Conservation (phyloP, 2,888 invertebrate species). For the Cosmorhoe ocellata region DNA sequence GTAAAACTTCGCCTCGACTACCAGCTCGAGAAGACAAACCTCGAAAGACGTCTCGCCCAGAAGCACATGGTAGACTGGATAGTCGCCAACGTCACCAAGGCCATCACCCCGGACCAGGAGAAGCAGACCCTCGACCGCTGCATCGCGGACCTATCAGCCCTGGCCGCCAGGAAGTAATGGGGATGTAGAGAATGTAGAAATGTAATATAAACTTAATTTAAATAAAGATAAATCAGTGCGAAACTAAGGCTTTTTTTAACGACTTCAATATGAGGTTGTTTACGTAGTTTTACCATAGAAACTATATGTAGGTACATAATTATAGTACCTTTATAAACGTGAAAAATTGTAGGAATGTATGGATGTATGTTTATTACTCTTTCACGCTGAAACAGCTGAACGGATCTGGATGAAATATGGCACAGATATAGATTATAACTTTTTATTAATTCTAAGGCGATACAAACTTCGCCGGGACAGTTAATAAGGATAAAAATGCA, state of each 20-base stretch:
- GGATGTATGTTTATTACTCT: too few relatives aligned
- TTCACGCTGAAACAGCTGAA: too few relatives aligned
- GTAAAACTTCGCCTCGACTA: constrained; percentile 95
- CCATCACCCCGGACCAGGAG: constrained; percentile 97
- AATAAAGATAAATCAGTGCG: constrained; percentile 43
- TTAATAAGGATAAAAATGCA: too few relatives aligned
- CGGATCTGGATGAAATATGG: too few relatives aligned
- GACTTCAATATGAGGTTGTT: too few relatives aligned
- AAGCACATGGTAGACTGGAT: constrained; percentile 98
- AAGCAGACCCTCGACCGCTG: constrained; percentile 94
- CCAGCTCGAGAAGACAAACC: constrained; percentile 92
- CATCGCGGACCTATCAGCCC: constrained; percentile 90
- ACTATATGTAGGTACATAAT: too few relatives aligned
- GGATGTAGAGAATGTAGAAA: neutral
- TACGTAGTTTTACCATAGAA: too few relatives aligned
- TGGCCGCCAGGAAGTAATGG: constrained; percentile 81
- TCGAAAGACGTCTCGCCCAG: constrained; percentile 93
- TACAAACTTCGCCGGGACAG: too few relatives aligned
- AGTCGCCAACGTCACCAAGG: constrained; percentile 89
- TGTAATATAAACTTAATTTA: constrained; percentile 39
- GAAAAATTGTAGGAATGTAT: too few relatives aligned
- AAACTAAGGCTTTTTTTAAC: constrained; percentile 5
- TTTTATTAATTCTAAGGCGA: too few relatives aligned
- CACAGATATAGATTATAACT: too few relatives aligned
- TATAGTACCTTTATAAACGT: too few relatives aligned